Percentiles rank a stretch among this genome's conserved stretches.
phyloP scores from a whole-genome alignment of 2,113 vertebrate genomes.

The Corythoichthys haematopterus region DNA sequence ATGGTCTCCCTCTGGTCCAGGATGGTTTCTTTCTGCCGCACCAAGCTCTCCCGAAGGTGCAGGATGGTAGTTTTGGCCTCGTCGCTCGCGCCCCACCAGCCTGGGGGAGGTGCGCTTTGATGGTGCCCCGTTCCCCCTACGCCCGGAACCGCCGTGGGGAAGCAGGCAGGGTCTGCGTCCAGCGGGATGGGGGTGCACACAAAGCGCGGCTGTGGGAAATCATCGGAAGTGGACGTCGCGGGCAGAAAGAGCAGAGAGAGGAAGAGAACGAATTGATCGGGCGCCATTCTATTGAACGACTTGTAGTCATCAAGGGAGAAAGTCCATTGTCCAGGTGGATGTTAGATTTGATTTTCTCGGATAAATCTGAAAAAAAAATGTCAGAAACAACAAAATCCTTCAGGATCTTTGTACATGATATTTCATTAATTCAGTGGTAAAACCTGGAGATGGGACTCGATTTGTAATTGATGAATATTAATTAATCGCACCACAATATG shows the following conservation, averaged over 20 bases:
- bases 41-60: constrained; percentile 76
- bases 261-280: not conserved
- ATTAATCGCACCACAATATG: too few relatives aligned
- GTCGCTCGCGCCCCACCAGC: constrained; percentile 73
- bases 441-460: too few relatives aligned
- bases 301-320: not conserved
- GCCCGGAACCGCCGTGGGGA: constrained; percentile 45
- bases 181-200: constrained; percentile 75
- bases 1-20: constrained; percentile 79
- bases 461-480: too few relatives aligned
- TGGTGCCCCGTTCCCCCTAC: constrained; percentile 46
- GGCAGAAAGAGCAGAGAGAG: constrained; percentile 33
- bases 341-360: not conserved
- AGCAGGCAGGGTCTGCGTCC: constrained; percentile 73
- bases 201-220: constrained; percentile 68
- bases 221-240: constrained; percentile 31
- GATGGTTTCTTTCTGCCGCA: constrained; percentile 80
- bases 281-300: constrained; percentile 21
- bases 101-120: constrained; percentile 52
- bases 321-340: not conserved
- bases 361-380: constrained; percentile 40
- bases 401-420: too few relatives aligned
- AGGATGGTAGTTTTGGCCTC: constrained; percentile 78
- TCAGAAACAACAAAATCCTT: too few relatives aligned
- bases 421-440: too few relatives aligned